phyloP scores from a whole-genome alignment of 2,797 vertebrate species.

The Sciurus vulgaris region DNA sequence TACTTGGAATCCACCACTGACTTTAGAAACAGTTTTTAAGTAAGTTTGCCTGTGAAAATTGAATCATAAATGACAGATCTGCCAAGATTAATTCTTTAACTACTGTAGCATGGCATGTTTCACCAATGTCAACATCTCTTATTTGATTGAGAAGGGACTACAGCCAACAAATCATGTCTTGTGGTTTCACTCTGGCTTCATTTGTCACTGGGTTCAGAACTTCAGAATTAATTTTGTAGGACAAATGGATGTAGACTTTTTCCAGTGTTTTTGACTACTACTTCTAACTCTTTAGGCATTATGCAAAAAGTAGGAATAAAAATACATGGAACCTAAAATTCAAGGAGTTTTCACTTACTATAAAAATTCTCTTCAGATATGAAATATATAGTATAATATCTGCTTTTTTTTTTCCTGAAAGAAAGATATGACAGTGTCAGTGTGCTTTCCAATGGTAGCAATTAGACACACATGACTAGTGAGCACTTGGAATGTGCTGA shows the following conservation, averaged over 20 bases:
- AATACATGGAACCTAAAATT: neutral
- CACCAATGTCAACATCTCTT: conserved; percentile 40
- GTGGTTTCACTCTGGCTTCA: conserved; percentile 17
- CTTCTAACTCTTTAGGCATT: neutral
- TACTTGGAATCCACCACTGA: conserved; percentile 54
- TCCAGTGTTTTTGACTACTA: neutral
- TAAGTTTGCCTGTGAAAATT: conserved; percentile 68
- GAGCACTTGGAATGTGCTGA: neutral
- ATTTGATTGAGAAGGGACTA: conserved; percentile 43
- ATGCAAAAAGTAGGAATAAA: conserved; percentile 26
- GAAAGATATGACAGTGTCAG: neutral
- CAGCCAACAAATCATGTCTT: conserved; percentile 46
- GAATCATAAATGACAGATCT: conserved; percentile 60
- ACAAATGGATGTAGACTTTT: neutral
- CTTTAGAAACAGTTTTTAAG: conserved; percentile 67
- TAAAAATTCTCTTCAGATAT: conserved; percentile 15
- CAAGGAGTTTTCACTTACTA: neutral
- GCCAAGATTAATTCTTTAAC: conserved; percentile 48
- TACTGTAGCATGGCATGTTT: neutral
- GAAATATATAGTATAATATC: conserved; percentile 10
- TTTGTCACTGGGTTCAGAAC: conserved; percentile 46
- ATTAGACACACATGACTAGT: neutral
- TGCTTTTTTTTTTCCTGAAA: conserved; percentile 6
- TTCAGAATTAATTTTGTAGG: conserved; percentile 34
- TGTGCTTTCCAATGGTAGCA: neutral